A percentile compares a stretch with the other conserved stretches of the same genome.
Evolutionary conservation across 1,140 invertebrate genomes (phyloP).

Genomic region (Augochlora pura): DNA sequence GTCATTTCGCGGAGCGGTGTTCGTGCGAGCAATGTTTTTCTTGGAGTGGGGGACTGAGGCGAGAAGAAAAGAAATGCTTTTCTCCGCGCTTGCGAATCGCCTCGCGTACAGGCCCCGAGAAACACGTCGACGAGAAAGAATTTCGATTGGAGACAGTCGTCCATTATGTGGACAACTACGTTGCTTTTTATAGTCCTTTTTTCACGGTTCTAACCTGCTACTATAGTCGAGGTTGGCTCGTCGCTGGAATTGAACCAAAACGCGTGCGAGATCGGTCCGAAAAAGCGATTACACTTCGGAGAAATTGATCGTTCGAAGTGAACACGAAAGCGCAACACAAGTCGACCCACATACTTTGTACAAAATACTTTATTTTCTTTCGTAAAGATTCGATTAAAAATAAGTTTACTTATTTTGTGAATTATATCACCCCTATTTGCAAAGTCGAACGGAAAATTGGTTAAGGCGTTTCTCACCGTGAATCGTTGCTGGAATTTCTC

Average conservation of each 20-base stretch:
- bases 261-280: constrained; percentile 17
- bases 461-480: too few species aligned
- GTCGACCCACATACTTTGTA: constrained; percentile 25
- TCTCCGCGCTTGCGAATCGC: not conserved
- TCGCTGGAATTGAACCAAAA: constrained; percentile 40
- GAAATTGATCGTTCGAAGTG: not conserved
- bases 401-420: constrained; percentile 46
- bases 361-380: constrained; percentile 36
- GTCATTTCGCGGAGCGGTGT: too few species aligned
- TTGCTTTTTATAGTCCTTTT: constrained; percentile 52
- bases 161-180: constrained; percentile 28
- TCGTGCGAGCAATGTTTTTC: too few species aligned
- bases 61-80: too few species aligned
- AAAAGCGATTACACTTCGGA: not conserved
- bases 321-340: constrained; percentile 10
- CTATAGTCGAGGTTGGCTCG: constrained; percentile 32
- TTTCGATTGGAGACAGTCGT: constrained; percentile 16
- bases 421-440: constrained; percentile 25
- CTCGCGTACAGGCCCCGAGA: constrained; percentile 1
- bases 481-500: too few species aligned
- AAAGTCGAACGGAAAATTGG: not conserved
- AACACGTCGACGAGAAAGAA: constrained; percentile 48
- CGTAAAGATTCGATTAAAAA: constrained; percentile 42
- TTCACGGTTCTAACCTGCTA: constrained; percentile 35
- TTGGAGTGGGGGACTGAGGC: too few species aligned